A percentile compares a stretch with the other conserved stretches of the same genome.
phyloP scores from a whole-genome alignment of 2,888 invertebrate species.

The Unio pictorum region DNA sequence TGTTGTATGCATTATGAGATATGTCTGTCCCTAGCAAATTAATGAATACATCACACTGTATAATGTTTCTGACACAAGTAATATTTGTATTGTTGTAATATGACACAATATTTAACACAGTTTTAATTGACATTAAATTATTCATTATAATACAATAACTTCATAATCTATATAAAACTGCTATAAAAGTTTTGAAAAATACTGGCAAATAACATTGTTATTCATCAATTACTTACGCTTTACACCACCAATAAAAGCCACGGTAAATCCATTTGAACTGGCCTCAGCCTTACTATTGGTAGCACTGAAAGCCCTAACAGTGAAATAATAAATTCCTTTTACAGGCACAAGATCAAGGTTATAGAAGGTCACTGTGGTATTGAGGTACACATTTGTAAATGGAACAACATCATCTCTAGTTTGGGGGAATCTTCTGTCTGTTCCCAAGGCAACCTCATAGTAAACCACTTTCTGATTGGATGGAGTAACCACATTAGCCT shows the following conservation, averaged over 20 bases:
- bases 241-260: conserved; percentile 44
- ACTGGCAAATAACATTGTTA: background rate
- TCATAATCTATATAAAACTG: too few relatives aligned
- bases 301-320: conserved; percentile 48
- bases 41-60: too few relatives aligned
- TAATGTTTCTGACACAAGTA: too few relatives aligned
- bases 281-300: conserved; percentile 39
- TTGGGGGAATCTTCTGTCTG: conserved; percentile 46
- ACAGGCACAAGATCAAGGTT: conserved; percentile 40
- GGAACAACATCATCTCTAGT: conserved; percentile 51
- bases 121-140: too few relatives aligned
- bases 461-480: conserved; percentile 38
- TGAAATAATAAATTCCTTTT: conserved; percentile 48
- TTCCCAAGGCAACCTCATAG: conserved; percentile 53
- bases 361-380: conserved; percentile 46
- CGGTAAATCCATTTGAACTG: conserved; percentile 51
- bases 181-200: too few relatives aligned
- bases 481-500: conserved; percentile 7
- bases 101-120: too few relatives aligned
- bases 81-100: too few relatives aligned
- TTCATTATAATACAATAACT: too few relatives aligned
- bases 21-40: too few relatives aligned
- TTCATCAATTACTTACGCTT: conserved; percentile 19
- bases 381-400: conserved; percentile 46
- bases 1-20: too few relatives aligned